phyloP scores from a whole-genome alignment of 2,113 vertebrate genomes.

The Elgaria multicarinata region DNA sequence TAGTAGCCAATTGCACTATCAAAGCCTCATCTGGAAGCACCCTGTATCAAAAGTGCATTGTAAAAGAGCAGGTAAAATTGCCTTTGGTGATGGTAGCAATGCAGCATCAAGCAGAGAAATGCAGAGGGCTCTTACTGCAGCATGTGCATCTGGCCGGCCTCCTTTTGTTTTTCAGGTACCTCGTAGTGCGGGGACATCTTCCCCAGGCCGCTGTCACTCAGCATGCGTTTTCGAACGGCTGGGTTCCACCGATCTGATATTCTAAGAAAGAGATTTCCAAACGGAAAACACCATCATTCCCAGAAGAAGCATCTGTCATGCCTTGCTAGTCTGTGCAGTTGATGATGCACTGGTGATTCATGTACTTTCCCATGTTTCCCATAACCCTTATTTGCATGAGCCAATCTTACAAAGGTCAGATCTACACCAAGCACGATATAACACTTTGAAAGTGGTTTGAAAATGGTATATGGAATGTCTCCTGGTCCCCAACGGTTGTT shows the following conservation, averaged over 20 bases:
- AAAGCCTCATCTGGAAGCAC: too few relatives aligned
- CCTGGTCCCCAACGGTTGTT: too few relatives aligned
- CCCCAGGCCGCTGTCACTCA: constrained; percentile 75
- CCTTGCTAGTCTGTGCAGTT: neutral
- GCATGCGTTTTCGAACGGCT: constrained; percentile 75
- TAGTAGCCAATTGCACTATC: too few relatives aligned
- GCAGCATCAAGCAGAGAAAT: constrained; percentile 56
- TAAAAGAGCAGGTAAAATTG: constrained; percentile 33
- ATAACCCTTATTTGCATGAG: neutral
- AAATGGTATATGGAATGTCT: too few relatives aligned
- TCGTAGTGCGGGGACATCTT: constrained; percentile 75
- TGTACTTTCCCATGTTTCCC: neutral
- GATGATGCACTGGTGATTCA: neutral
- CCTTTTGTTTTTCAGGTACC: constrained; percentile 77
- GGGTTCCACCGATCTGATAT: constrained; percentile 81
- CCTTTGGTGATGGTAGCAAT: constrained; percentile 18
- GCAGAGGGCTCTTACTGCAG: constrained; percentile 79
- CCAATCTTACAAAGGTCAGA: neutral
- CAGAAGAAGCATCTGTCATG: neutral
- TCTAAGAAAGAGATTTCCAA: constrained; percentile 53
- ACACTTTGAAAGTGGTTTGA: too few relatives aligned
- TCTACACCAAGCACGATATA: too few relatives aligned
- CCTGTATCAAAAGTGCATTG: constrained; percentile 9
- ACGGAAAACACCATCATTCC: constrained; percentile 21
- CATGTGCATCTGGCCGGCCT: constrained; percentile 76